These are phyloP conservation scores for Chrysemys picta DNA, from an alignment of 2,113 vertebrate species.

Conservation along the genomic window DNA sequence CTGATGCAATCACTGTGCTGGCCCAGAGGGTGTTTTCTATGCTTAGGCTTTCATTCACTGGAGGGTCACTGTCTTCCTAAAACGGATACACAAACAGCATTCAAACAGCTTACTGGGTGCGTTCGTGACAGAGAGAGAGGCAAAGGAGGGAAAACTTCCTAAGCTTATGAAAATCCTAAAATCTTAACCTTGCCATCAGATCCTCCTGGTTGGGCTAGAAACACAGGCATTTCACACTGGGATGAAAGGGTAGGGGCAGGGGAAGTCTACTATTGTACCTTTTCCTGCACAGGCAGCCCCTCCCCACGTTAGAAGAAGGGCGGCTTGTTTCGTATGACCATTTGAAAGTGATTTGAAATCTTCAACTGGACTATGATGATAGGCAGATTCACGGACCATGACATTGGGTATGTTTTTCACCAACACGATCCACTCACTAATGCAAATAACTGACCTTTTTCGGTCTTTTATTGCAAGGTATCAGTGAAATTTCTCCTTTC, in stretches of 20 bases:
- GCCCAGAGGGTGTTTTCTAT: slow-evolving; percentile 98
- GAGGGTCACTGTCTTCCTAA: slow-evolving; percentile 96
- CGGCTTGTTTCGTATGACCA: neutral
- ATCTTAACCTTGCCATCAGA: neutral
- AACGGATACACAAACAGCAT: neutral
- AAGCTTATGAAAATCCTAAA: neutral
- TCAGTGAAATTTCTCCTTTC: neutral
- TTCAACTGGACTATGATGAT: neutral
- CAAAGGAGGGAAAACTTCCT: neutral
- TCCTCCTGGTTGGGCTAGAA: neutral
- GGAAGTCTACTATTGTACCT: neutral
- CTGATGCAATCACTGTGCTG: slow-evolving; percentile 95
- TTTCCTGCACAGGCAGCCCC: neutral
- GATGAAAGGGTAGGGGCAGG: neutral
- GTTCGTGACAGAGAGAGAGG: neutral
- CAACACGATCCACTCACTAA: neutral
- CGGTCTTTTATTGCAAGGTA: neutral
- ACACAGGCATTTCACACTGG: neutral
- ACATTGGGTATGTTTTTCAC: neutral
- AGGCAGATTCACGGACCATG: neutral
- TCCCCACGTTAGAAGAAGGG: neutral
- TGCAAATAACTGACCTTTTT: neutral
- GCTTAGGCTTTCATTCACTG: slow-evolving; percentile 95
- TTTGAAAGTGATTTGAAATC: neutral
- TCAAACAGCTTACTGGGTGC: neutral